A percentile compares a stretch with the other conserved stretches of the same genome.
phyloP scores from a whole-genome alignment of 2,113 vertebrate genomes.

The Sialia sialis region DNA sequence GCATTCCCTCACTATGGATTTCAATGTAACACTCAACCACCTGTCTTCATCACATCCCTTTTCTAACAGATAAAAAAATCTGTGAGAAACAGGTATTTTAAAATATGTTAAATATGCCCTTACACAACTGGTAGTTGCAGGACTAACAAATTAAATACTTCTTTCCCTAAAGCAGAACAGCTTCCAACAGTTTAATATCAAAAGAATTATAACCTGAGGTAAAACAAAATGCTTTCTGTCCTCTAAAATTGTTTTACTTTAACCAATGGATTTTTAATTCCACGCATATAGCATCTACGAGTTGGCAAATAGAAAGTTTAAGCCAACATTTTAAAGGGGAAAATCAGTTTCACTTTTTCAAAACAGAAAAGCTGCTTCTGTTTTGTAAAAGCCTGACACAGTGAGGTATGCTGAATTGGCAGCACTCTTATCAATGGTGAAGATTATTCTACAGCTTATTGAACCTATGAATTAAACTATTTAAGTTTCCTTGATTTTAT shows the following conservation, averaged over 20 bases:
- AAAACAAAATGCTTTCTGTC: background rate
- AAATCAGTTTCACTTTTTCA: background rate
- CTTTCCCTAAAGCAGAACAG: background rate
- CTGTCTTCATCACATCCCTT: background rate
- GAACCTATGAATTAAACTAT: background rate
- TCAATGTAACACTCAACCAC: background rate
- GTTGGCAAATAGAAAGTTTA: background rate
- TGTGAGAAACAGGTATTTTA: background rate
- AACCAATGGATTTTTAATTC: background rate
- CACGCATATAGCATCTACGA: background rate
- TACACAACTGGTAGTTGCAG: background rate
- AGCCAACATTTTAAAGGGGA: background rate
- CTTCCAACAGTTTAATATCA: background rate
- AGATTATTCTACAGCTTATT: background rate
- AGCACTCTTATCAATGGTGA: background rate
- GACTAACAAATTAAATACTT: background rate
- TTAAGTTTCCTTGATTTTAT: background rate
- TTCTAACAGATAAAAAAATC: background rate
- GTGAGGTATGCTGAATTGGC: background rate
- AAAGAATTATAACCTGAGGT: background rate
- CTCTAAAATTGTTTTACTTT: background rate
- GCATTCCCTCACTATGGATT: background rate
- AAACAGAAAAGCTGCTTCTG: background rate
- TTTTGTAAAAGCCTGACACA: background rate
- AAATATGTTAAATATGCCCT: background rate